Percentiles rank a stretch among this genome's conserved stretches.
Evolutionary conservation across 2,113 vertebrate genomes (phyloP).

Genomic region (Eudyptes chrysolophus): DNA sequence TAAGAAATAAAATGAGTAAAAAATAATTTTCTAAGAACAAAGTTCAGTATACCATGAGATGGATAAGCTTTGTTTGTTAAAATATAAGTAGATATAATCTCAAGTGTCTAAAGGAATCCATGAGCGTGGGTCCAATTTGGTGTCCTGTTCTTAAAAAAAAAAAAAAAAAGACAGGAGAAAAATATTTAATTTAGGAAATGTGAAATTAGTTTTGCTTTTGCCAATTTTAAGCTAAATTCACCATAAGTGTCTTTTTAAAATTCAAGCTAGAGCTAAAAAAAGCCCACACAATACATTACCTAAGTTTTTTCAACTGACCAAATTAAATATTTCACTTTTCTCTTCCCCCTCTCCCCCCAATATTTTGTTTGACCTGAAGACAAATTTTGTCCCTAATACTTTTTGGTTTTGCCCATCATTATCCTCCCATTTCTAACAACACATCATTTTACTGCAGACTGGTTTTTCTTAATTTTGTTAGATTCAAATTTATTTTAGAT

Average conservation of each 20-base stretch:
- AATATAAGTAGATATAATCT: not conserved
- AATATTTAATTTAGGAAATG: not conserved
- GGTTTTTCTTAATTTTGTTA: not conserved
- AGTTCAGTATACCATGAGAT: not conserved
- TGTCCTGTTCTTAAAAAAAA: not conserved
- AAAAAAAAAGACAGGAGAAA: not conserved
- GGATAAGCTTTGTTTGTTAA: not conserved
- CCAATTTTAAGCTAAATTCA: not conserved
- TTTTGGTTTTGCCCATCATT: not conserved
- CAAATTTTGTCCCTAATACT: not conserved
- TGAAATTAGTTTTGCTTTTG: not conserved
- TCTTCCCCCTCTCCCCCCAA: accelerated
- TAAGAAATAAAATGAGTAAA: not conserved
- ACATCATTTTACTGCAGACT: not conserved
- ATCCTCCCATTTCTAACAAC: not conserved
- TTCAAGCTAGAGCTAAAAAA: not conserved
- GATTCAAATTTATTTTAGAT: not conserved
- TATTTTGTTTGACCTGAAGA: not conserved
- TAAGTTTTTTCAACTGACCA: not conserved
- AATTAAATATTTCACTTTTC: not conserved
- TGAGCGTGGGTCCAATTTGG: accelerated
- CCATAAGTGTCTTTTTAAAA: not conserved
- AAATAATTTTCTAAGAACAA: not conserved
- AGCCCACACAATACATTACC: accelerated
- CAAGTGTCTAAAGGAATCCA: not conserved